Base-by-base conservation (phyloP, 2,888 invertebrate species). In the Hesperia comma region DNA sequence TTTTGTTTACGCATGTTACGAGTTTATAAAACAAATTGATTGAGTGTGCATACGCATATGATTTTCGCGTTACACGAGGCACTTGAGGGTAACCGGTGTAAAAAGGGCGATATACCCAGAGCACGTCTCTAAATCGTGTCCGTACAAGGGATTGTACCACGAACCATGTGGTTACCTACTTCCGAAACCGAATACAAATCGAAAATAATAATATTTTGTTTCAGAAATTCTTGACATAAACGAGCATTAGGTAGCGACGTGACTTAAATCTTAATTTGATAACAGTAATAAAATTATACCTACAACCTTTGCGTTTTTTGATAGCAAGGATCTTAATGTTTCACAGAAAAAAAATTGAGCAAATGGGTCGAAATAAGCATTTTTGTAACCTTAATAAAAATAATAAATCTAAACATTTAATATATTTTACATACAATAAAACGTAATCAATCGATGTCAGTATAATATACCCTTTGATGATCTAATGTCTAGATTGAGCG, bases 131-230 rank as follows among this genome's bases (percentile, higher is more conserved):
- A 26, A 43, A 15, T 21, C 49, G 49, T 26, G 60, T 17, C 32
- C 37, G 33, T 21, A 60, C 64, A 54, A 33, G 64, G 57, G 53
- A 26, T 40, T 46, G n/a, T 32, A 40, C 51, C 51, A 49, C 58
- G 51, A 40, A 53, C 53, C 64, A 60, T 66, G 53, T 66, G 58
- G 58, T 53, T 33, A 58, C 58, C 21, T 19, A 32, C 43, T 15
- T 3, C 51, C 58, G 51, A 37, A 53, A 54, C 53, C 53, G 41
- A 60, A 58, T 43, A 66, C 58, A 33, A 53, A 66, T 66, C 64
- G 58, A 60, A 60, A 58, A 26, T 26, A 26, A 66, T 64, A 57
- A 64, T 66, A 66, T 66, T 64, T 66, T 58, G 64, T 33, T 60
- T 37, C 10, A 43, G 53, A 60, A 60, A 54, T 66, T 66, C 58